Percentiles rank a stretch among this genome's conserved stretches.
phyloP scores from a whole-genome alignment of 2,888 invertebrate genomes.

The Brachycybe producta region DNA sequence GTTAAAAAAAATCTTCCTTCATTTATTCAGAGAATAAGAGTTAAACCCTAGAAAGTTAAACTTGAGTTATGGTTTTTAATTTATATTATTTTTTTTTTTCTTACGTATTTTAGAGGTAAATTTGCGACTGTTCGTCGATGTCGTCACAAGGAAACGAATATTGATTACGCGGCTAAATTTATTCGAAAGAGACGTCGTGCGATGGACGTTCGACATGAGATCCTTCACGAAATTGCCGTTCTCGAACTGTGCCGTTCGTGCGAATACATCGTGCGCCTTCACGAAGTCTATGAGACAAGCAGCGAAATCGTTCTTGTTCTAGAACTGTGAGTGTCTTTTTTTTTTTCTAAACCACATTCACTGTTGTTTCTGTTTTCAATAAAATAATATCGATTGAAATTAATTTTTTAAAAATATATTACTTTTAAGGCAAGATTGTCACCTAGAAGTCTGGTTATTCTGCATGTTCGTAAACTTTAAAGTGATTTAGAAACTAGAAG shows the following conservation, averaged over 20 bases:
- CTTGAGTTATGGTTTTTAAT: background rate
- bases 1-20: no score
- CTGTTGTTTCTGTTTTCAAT: background rate
- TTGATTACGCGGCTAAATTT: slow-evolving; percentile 92
- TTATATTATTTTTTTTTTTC: background rate
- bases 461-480: no score
- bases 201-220: slow-evolving; percentile 66
- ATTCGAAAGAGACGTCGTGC: slow-evolving; percentile 62
- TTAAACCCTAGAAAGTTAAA: background rate
- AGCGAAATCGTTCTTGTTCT: slow-evolving; percentile 67
- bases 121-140: slow-evolving; percentile 90
- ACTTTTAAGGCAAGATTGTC: no score
- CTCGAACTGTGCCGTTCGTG: slow-evolving; percentile 71
- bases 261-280: slow-evolving; percentile 73
- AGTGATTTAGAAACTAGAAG: no score
- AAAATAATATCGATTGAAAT: background rate
- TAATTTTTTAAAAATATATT: background rate
- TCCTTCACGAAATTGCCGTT: slow-evolving; percentile 87
- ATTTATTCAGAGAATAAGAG: no score
- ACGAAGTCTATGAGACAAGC: slow-evolving; percentile 66
- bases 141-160: slow-evolving; percentile 68
- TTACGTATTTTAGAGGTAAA: slow-evolving; percentile 68
- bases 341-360: background rate
- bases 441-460: no score
- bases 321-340: slow-evolving; percentile 56